A percentile compares a stretch with the other conserved stretches of the same genome.
These are phyloP conservation scores for Halictus ligatus DNA, from an alignment of 2,888 invertebrate genomes.

Conservation along the genomic window DNA sequence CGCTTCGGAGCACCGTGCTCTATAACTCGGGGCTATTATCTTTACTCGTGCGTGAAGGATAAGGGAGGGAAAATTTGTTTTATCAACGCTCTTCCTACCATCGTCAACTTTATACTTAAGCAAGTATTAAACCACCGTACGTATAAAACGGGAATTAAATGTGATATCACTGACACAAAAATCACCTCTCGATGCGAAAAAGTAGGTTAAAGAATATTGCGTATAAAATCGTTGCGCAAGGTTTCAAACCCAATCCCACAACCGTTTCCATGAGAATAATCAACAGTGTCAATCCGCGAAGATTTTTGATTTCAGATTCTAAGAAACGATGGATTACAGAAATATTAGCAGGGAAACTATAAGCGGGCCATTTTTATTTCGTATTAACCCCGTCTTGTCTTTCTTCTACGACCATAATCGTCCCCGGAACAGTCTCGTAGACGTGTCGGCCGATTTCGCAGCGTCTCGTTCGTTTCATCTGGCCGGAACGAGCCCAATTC, in stretches of 20 bases:
- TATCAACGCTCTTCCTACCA: constrained; percentile 31
- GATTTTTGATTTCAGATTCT: no score
- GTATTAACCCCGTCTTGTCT: constrained; percentile 55
- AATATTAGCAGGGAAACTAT: background rate
- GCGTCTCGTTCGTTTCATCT: constrained; percentile 67
- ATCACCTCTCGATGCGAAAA: no score
- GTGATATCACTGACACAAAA: background rate
- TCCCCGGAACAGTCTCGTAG: constrained; percentile 74
- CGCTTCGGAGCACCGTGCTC: constrained; percentile 24
- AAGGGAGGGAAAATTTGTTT: constrained; percentile 54
- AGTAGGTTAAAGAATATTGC: no score
- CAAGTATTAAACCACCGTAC: background rate
- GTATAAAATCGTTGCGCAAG: no score
- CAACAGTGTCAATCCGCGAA: no score
- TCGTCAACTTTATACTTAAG: constrained; percentile 10
- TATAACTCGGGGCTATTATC: constrained; percentile 55
- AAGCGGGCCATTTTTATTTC: background rate
- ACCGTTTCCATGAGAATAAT: no score
- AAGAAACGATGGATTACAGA: no score
- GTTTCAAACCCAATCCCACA: no score
- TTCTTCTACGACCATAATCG: constrained; percentile 71
- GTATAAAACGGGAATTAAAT: background rate
- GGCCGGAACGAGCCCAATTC: constrained; percentile 48
- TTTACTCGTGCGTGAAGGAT: constrained; percentile 61
- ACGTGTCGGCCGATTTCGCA: constrained; percentile 63